phyloP scores from a whole-genome alignment of 2,113 vertebrate species.

The Struthio camelus region DNA sequence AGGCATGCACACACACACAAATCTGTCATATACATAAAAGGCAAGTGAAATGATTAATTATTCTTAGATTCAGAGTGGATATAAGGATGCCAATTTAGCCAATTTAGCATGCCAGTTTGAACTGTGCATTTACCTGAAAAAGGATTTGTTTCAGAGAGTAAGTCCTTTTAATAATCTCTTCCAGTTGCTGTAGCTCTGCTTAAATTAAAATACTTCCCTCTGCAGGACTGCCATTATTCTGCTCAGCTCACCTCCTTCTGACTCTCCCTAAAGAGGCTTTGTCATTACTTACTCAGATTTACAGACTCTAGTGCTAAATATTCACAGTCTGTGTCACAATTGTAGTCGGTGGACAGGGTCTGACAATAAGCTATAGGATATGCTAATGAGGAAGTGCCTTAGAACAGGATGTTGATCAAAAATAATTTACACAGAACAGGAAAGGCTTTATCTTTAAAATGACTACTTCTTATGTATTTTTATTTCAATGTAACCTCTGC shows the following conservation, averaged over 20 bases:
- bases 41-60: conserved; percentile 44
- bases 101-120: conserved; percentile 19
- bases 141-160: conserved; percentile 20
- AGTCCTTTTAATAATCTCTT: conserved; percentile 50
- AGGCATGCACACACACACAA: not conserved
- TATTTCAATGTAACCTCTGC: conserved; percentile 5
- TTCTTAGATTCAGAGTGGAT: conserved; percentile 39
- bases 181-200: conserved; percentile 40
- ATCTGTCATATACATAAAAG: conserved; percentile 40
- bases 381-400: conserved; percentile 44
- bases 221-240: conserved; percentile 42
- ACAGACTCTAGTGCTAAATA: conserved; percentile 61
- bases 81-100: conserved; percentile 35
- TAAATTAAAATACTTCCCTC: conserved; percentile 41
- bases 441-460: conserved; percentile 75
- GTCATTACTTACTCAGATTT: conserved; percentile 62
- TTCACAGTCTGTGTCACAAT: conserved; percentile 59
- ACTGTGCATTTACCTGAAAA: conserved; percentile 17
- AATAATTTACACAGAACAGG: conserved; percentile 78
- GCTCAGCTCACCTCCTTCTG: conserved; percentile 40
- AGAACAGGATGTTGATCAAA: conserved; percentile 64
- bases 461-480: conserved; percentile 51
- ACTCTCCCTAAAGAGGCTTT: conserved; percentile 53
- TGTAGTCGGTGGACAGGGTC: conserved; percentile 38
- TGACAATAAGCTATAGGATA: conserved; percentile 45